Percentiles rank a stretch among this genome's conserved stretches.
Evolutionary conservation across 2,888 invertebrate genomes (phyloP).

Genomic region (Drosophila mulleri): DNA sequence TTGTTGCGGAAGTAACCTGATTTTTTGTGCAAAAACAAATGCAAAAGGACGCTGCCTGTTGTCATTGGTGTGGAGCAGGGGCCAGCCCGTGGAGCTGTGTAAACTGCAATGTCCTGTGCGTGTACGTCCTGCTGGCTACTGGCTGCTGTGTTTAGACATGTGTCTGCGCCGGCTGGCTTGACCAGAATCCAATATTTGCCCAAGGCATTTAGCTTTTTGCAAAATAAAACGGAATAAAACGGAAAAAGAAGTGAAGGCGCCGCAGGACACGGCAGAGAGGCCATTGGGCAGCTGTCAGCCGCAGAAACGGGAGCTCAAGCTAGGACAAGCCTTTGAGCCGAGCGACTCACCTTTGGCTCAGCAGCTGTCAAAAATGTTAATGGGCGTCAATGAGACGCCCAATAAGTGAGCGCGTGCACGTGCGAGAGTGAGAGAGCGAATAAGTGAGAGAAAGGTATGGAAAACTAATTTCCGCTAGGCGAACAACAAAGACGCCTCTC

Average conservation of each 20-base stretch:
- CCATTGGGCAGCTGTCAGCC: constrained; percentile 71
- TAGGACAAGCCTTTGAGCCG: constrained; percentile 64
- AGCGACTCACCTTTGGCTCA: constrained; percentile 64
- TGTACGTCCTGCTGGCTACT: constrained; percentile 43
- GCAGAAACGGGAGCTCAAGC: constrained; percentile 19
- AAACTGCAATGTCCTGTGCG: constrained; percentile 62
- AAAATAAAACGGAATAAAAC: not conserved
- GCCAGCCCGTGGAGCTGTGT: constrained; percentile 57
- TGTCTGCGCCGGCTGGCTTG: constrained; percentile 61
- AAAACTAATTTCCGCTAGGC: constrained; percentile 73
- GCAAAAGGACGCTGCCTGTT: constrained; percentile 12
- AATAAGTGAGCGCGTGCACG: constrained; percentile 35
- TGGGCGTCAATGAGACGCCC: constrained; percentile 79
- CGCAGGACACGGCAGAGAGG: constrained; percentile 56
- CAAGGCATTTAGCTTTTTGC: constrained; percentile 54
- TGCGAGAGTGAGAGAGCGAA: not conserved
- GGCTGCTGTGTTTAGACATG: constrained; percentile 62
- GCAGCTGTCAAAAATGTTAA: constrained; percentile 73
- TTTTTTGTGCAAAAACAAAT: constrained; percentile 67
- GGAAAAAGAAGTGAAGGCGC: constrained; percentile 35
- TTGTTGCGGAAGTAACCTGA: constrained; percentile 73
- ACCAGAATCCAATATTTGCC: constrained; percentile 62
- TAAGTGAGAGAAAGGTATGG: constrained; percentile 15
- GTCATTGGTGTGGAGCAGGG: constrained; percentile 6
- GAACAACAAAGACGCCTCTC: constrained; percentile 46